Evolutionary conservation across 2,797 vertebrate genomes (phyloP).

Genomic region (Pantherophis alleghaniensis): DNA sequence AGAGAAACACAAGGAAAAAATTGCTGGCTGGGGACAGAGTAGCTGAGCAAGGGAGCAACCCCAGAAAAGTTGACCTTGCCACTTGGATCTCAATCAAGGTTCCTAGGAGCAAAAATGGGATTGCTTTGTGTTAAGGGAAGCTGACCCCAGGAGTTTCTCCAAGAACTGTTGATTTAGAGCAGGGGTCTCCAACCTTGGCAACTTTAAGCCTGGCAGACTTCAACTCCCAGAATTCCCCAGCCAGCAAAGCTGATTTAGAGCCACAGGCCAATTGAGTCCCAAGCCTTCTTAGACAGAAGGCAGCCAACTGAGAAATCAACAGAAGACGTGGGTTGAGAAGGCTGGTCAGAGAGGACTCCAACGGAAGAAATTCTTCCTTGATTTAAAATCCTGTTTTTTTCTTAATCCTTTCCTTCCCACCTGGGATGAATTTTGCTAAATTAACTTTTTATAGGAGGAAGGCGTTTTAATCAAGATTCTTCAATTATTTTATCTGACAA

Average conservation of each 20-base stretch:
- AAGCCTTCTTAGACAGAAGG: background rate
- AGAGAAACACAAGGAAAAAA: accelerated
- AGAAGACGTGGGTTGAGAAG: background rate
- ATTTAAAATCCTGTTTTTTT: background rate
- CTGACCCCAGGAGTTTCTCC: background rate
- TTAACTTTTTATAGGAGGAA: background rate
- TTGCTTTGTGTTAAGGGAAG: background rate
- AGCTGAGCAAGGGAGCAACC: background rate
- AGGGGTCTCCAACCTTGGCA: no score
- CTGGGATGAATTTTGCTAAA: background rate
- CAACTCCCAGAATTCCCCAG: no score
- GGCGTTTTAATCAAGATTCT: background rate
- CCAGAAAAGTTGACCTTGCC: background rate
- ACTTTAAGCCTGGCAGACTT: no score
- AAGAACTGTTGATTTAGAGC: background rate
- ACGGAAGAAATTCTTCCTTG: background rate
- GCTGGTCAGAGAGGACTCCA: background rate
- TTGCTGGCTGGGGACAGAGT: background rate
- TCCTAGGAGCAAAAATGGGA: background rate
- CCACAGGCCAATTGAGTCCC: background rate
- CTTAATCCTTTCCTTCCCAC: background rate
- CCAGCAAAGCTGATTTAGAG: background rate
- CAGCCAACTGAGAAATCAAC: background rate
- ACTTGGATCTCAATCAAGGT: background rate
- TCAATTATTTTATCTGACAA: background rate